These are phyloP conservation scores for Meghimatium bilineatum DNA, from an alignment of 2,888 invertebrate species.

Conservation along the genomic window DNA sequence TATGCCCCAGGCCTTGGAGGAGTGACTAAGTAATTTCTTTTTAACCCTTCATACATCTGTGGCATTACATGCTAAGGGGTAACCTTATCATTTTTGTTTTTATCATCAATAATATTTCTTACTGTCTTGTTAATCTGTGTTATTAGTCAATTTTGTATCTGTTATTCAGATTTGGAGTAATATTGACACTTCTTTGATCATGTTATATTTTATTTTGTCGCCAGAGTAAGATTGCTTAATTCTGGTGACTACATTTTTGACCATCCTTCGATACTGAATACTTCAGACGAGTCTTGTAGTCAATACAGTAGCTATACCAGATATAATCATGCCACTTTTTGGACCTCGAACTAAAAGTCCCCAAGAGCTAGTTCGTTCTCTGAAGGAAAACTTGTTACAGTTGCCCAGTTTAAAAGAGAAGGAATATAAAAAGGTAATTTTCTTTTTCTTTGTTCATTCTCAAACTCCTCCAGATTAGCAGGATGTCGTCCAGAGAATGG, in stretches of 20 bases:
- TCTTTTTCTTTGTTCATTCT: too few species aligned
- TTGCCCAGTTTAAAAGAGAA: slow-evolving; percentile 66
- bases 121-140: background rate
- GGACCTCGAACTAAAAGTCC: slow-evolving; percentile 99
- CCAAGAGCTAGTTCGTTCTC: slow-evolving; percentile 94
- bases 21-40: too few species aligned
- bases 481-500: too few species aligned
- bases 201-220: background rate
- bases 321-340: slow-evolving; percentile 82
- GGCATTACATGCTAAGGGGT: too few species aligned
- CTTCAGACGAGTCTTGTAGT: background rate
- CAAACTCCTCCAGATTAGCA: too few species aligned
- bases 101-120: background rate
- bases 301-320: background rate
- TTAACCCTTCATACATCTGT: too few species aligned
- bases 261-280: background rate
- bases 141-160: background rate
- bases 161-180: background rate
- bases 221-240: background rate
- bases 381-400: slow-evolving; percentile 86
- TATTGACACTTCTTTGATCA: background rate
- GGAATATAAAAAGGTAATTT: slow-evolving; percentile 51
- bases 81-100: background rate
- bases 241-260: slow-evolving; percentile 15
- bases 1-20: too few species aligned